phyloP scores from a whole-genome alignment of 2,888 invertebrate genomes.

The Meliscaeva auricollis region DNA sequence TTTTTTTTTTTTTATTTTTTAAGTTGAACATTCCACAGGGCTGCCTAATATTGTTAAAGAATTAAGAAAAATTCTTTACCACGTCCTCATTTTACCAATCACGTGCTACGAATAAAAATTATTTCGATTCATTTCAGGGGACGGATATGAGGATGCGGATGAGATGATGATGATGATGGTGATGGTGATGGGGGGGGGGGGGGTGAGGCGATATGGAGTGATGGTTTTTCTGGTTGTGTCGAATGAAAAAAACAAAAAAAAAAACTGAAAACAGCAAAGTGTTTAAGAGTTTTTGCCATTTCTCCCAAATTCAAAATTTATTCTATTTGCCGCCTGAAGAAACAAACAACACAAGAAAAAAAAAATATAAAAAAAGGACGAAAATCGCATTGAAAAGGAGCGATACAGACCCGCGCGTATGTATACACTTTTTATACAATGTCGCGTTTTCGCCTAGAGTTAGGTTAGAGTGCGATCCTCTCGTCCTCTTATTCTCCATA shows the following conservation, averaged over 20 bases:
- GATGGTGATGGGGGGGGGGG: too few relatives aligned
- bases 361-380: conserved; percentile 4
- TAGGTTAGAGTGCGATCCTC: conserved; percentile 42
- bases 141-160: neutral
- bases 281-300: conserved; percentile 36
- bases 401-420: neutral
- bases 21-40: neutral
- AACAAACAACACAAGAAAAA: conserved; percentile 16
- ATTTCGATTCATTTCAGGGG: conserved; percentile 70
- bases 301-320: conserved; percentile 54
- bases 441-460: conserved; percentile 62
- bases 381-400: conserved; percentile 51
- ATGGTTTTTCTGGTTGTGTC: conserved; percentile 18
- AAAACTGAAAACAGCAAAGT: conserved; percentile 32
- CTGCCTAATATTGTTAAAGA: conserved; percentile 28
- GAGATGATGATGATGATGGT: too few relatives aligned
- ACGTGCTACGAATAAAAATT: conserved; percentile 76
- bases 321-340: conserved; percentile 53
- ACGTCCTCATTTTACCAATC: conserved; percentile 61
- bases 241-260: conserved; percentile 32
- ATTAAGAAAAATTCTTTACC: conserved; percentile 51
- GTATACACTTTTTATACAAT: conserved; percentile 16
- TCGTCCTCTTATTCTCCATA: conserved; percentile 5
- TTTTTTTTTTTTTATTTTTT: neutral
- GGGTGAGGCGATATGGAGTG: neutral